Conservation (phyloP, 2,797 vertebrate genomes). For the Hydrophis major region DNA sequence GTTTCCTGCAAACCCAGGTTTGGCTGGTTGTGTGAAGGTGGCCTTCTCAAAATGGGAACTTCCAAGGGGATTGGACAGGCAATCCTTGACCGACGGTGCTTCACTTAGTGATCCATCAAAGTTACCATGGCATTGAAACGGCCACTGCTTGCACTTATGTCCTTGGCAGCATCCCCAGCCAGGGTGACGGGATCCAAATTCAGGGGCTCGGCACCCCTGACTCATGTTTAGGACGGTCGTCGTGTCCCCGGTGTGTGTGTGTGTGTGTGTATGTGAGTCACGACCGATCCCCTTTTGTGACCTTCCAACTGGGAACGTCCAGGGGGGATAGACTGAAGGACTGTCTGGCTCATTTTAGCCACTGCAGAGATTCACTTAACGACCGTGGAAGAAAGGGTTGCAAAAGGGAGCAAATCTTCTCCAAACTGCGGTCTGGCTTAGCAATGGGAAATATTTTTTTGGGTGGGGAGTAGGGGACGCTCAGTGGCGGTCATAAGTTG, state of each 20-base stretch:
- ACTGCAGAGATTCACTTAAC: neutral
- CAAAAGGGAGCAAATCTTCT: neutral
- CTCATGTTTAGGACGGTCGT: neutral
- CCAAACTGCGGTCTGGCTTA: neutral
- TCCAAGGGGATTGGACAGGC: neutral
- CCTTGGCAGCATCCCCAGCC: neutral
- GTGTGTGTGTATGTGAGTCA: neutral
- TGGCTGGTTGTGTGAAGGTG: neutral
- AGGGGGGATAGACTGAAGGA: rapidly evolving
- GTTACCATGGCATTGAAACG: neutral
- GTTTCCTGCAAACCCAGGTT: neutral
- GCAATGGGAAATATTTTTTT: neutral
- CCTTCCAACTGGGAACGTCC: neutral
- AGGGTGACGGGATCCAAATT: neutral
- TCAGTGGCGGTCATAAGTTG: neutral
- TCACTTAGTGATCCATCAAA: neutral
- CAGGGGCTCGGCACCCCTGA: neutral
- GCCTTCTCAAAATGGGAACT: neutral
- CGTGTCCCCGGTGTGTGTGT: no score
- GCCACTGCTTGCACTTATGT: neutral
- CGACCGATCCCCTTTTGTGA: neutral
- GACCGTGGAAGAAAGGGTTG: neutral
- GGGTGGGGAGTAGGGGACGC: no score
- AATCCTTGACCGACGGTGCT: neutral
- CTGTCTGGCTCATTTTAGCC: neutral